Conservation (phyloP, 2,113 vertebrate species). For the Otocyon megalotis region DNA sequence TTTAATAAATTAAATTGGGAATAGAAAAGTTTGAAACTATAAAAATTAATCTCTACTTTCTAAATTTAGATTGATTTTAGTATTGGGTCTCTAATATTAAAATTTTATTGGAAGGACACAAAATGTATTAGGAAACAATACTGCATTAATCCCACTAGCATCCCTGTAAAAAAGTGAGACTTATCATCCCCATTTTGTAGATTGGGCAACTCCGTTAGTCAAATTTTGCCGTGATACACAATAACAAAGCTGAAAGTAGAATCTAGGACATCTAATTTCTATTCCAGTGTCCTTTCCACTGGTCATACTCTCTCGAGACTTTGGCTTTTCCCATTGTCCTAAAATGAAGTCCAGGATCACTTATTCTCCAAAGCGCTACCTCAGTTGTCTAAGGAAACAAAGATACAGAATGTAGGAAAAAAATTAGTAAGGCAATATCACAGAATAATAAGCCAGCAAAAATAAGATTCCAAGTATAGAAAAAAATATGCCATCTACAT, state of each 20-base stretch:
- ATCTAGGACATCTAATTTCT: constrained; percentile 31
- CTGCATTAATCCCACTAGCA: constrained; percentile 16
- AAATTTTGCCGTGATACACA: constrained; percentile 41
- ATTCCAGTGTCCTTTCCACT: neutral
- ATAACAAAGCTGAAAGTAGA: neutral
- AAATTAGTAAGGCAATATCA: neutral
- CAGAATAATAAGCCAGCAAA: neutral
- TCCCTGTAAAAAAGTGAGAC: constrained; percentile 45
- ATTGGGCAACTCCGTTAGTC: constrained; percentile 55
- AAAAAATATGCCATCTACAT: neutral
- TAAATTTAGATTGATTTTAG: constrained; percentile 5
- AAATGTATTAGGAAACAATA: constrained; percentile 10
- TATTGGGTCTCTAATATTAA: neutral
- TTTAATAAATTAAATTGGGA: neutral
- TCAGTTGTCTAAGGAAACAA: constrained; percentile 52
- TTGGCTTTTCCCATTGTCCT: constrained; percentile 51
- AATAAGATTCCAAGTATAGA: neutral
- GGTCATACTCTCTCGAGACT: constrained; percentile 5
- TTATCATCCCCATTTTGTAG: neutral
- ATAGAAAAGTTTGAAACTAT: neutral
- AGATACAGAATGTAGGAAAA: neutral
- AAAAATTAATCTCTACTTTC: constrained; percentile 32
- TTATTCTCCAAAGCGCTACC: constrained; percentile 30
- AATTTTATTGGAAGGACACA: constrained; percentile 43
- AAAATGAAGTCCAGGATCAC: constrained; percentile 11